Base-by-base conservation (phyloP, 1,140 invertebrate species). In the Diprion similis region DNA sequence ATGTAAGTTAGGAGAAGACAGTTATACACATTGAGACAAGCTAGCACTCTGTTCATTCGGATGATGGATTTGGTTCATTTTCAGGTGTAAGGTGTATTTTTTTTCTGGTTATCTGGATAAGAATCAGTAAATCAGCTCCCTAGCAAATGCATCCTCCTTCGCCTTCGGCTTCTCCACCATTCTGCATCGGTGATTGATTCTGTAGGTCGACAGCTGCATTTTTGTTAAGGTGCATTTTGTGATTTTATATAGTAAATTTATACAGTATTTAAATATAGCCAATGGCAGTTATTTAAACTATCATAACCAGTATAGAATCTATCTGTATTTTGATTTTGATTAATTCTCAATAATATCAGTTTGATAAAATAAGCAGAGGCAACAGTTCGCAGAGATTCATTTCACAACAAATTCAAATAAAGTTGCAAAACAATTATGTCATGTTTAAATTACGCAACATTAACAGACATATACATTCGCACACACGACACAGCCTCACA, bases 101-200 rank as follows among this genome's bases (percentile, higher is more conserved):
- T 46, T 76, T 15, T 71, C 69, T 45, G 46, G 66, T 15, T 47
- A 69, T 37, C 45, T 19, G 48, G 18, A 17, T 59, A 18, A 37
- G 59, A n/a, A 51, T 65, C 15, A 67, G 3, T 65, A 68, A 68
- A 75, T 75, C 77, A 73, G 71, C 67, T n/a, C 78, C 78, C 90
- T 91, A 95, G 89, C 94, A 95, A 88, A 94, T 92, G 86, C 94
- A 95, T 80, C 93, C 93, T 75, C 93, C 91, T 84, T 95, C 94
- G 77, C 91, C 91, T 81, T 94, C 93, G 78, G 93, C 92, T 79
- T 93, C 92, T 79, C 93, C 91, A 76, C 91, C 90, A 72, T 87
- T 89, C 85, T 93, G 92, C 86, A 92, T 90, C 75, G 92, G 90
- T 73, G 92, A 91, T 87, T 94, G 93, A 79, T 92, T 94, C 89